Evolutionary conservation across 2,113 vertebrate species (phyloP), one percentile per base, ranked within the genome.

Genomic region (Alouatta palliata): DNA sequence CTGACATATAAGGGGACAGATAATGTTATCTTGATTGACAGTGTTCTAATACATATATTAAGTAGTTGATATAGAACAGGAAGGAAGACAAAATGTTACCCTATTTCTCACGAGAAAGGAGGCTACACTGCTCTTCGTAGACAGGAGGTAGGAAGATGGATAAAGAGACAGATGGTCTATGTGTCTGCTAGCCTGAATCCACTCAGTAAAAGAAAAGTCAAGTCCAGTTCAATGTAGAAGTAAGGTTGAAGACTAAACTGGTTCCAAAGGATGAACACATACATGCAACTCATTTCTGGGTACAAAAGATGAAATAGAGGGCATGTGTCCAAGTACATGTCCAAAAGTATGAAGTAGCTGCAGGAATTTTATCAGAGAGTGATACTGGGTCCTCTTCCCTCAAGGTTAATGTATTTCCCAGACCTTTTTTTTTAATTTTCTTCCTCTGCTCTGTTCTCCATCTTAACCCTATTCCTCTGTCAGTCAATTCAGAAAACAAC

Each of bases 371-470:
- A 83, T 45, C 52, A 90, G 64, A 84, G 81, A 94, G 23, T 93
- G 93, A 95, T 35, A 90, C 86, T 93, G 61, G 87, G 58, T 47
- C 37, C 19, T 83, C 40, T 70, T 80, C 87, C 64, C 54, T 76
- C 45, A 90, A 93, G 96, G 75, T 64, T 97, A 75, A 94, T 93
- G 73, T 90, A 96, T 95, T 95, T 95, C 58, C 68, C 40, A 90
- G 43, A 61, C 30, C 52, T 92, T 54, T 76, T 70, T 68, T 30
- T 40, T 23, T n/a, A 68, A 82, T 90, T 20, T 20, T 77, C 32
- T 43, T 93, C 64, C 20, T 87, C 45, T 93, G 35, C 85, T 87
- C 43, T 3, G 0, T 56, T 83, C 47, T 92, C 49, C 20, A 88
- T 35, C 47, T 92, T 90, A 71, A 81, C 56, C 30, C 25, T 12